These are phyloP conservation scores for Druon quercuslanigerum DNA, from an alignment of 1,140 invertebrate genomes.

Conservation along the genomic window DNA sequence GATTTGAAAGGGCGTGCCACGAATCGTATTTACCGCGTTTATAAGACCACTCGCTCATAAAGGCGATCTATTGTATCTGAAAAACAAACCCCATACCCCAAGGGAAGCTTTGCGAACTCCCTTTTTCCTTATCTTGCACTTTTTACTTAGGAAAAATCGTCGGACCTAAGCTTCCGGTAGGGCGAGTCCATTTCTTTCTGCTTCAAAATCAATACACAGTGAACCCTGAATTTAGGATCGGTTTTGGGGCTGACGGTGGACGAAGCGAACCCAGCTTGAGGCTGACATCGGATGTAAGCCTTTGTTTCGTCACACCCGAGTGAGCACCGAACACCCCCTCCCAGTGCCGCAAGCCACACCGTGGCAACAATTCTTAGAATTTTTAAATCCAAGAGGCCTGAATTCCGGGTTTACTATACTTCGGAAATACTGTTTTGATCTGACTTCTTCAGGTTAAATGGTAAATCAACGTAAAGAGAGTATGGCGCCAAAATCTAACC, in stretches of 20 bases:
- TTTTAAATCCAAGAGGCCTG: too few relatives aligned
- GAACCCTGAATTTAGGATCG: too few relatives aligned
- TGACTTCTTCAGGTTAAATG: not conserved
- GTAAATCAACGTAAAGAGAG: too few relatives aligned
- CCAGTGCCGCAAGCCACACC: too few relatives aligned
- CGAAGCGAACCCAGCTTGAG: too few relatives aligned
- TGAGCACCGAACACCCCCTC: too few relatives aligned
- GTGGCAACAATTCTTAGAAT: too few relatives aligned
- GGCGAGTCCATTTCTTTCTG: not conserved
- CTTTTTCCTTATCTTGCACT: constrained; percentile 14
- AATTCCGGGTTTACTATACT: too few relatives aligned
- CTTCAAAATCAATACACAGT: not conserved
- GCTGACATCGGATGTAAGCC: too few relatives aligned
- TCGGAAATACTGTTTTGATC: not conserved
- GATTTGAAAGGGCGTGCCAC: constrained; percentile 50
- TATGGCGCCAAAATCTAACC: too few relatives aligned
- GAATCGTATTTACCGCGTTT: constrained; percentile 53
- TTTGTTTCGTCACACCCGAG: too few relatives aligned
- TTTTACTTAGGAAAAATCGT: not conserved
- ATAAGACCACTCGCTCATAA: constrained; percentile 39
- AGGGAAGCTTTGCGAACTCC: not conserved
- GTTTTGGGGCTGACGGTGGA: too few relatives aligned
- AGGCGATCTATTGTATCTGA: constrained; percentile 15
- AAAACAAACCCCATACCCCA: not conserved
- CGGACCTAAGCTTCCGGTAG: not conserved